Conservation (phyloP, 2,113 vertebrate genomes). For the Thermophis baileyi region DNA sequence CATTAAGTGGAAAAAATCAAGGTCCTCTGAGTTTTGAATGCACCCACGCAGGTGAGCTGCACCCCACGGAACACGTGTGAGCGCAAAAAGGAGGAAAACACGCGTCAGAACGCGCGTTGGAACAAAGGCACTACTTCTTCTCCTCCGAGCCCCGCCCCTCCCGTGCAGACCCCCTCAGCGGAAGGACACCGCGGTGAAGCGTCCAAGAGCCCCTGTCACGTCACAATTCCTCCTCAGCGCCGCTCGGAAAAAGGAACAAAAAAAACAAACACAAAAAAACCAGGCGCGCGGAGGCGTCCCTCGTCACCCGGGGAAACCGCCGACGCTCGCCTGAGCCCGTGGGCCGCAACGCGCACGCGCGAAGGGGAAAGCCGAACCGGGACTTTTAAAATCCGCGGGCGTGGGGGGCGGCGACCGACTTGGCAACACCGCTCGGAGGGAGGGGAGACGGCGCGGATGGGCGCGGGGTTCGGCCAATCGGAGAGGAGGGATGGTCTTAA, state of each 20-base stretch:
- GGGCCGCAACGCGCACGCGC: neutral
- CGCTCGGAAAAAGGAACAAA: neutral
- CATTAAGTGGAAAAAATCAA: neutral
- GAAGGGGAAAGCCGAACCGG: neutral
- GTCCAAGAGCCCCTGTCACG: neutral
- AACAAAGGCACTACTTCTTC: neutral
- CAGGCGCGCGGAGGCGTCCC: neutral
- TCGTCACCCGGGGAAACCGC: neutral
- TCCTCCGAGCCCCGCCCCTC: neutral
- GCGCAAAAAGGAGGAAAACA: rapidly evolving
- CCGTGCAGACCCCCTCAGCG: neutral
- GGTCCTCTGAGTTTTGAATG: neutral
- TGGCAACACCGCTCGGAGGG: too few relatives aligned
- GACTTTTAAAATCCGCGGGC: neutral
- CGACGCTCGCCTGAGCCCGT: neutral
- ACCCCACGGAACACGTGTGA: neutral
- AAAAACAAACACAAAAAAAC: rapidly evolving
- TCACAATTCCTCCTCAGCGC: neutral
- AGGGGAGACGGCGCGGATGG: neutral
- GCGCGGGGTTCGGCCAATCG: neutral
- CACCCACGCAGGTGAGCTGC: neutral
- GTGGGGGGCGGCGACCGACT: neutral
- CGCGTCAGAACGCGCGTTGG: too few relatives aligned
- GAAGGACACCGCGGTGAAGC: neutral
- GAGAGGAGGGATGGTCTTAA: rapidly evolving